Conservation (phyloP, 1,140 invertebrate species). For the Dreissena polymorpha region DNA sequence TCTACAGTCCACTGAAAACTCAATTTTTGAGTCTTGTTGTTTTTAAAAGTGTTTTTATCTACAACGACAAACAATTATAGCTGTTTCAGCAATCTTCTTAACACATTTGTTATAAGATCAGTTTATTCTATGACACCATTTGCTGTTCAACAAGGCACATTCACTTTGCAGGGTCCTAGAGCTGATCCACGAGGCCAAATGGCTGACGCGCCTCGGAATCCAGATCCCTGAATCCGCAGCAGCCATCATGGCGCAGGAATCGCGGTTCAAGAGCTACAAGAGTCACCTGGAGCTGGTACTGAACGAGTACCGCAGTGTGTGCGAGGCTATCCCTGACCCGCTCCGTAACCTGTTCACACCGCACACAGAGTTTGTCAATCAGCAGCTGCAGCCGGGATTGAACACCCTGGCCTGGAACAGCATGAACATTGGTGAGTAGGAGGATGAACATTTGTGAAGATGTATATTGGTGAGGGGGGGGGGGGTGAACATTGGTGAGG, state of each 20-base stretch:
- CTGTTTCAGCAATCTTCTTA: no score
- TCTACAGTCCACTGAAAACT: no score
- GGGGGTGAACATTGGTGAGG: no score
- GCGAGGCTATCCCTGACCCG: conserved; percentile 70
- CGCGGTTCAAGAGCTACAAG: conserved; percentile 78
- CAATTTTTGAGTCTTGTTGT: no score
- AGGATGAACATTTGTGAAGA: no score
- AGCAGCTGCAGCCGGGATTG: conserved; percentile 77
- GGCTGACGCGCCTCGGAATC: conserved; percentile 76
- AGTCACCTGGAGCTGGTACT: conserved; percentile 77
- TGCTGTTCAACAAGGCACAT: neutral
- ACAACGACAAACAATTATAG: no score
- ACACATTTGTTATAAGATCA: no score
- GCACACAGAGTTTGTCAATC: conserved; percentile 73
- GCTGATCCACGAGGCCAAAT: conserved; percentile 79
- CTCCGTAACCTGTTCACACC: conserved; percentile 72
- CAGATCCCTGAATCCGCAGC: conserved; percentile 76
- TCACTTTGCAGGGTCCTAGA: conserved; percentile 73
- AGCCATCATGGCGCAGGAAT: conserved; percentile 75
- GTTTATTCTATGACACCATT: neutral
- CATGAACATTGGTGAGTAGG: conserved; percentile 78
- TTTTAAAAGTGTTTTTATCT: no score
- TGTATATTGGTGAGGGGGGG: no score
- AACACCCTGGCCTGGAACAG: conserved; percentile 79
- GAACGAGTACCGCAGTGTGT: conserved; percentile 71